phyloP scores from a whole-genome alignment of 2,797 vertebrate species.

The Oreonectes daqikongensis region DNA sequence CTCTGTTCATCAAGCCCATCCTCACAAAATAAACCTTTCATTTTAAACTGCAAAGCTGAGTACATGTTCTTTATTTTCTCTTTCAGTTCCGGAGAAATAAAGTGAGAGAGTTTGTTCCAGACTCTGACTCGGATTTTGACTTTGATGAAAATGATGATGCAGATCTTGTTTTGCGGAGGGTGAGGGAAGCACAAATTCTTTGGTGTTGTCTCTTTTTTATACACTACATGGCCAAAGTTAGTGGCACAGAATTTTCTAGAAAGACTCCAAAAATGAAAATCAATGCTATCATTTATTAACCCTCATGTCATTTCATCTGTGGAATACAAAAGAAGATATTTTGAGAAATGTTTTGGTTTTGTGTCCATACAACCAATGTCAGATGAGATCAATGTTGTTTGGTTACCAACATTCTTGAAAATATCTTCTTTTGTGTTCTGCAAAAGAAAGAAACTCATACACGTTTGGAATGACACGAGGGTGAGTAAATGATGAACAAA shows the following conservation, averaged over 20 bases:
- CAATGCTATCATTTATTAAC: too few relatives aligned
- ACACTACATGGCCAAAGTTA: not conserved
- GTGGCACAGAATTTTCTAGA: not conserved
- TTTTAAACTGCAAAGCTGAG: not conserved
- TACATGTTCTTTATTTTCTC: not conserved
- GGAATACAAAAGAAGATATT: too few relatives aligned
- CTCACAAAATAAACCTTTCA: constrained; percentile 11
- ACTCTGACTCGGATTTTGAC: constrained; percentile 75
- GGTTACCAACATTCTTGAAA: too few relatives aligned
- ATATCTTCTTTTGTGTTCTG: too few relatives aligned
- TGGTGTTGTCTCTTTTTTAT: not conserved
- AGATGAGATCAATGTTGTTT: too few relatives aligned
- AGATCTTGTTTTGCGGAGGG: constrained; percentile 73
- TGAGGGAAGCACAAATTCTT: constrained; percentile 42
- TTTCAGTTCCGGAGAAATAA: constrained; percentile 77
- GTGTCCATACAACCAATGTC: too few relatives aligned
- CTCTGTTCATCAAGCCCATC: not conserved
- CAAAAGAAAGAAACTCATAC: too few relatives aligned
- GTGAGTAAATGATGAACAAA: too few relatives aligned
- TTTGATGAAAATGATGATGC: constrained; percentile 68
- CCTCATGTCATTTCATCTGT: too few relatives aligned
- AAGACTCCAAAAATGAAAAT: too few relatives aligned
- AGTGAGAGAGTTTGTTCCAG: constrained; percentile 67
- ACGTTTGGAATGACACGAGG: too few relatives aligned
- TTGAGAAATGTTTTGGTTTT: too few relatives aligned